Percentiles rank a stretch among this genome's conserved stretches.
Conservation (phyloP, 2,888 invertebrate genomes). For the Cecidostiba fungosa region DNA sequence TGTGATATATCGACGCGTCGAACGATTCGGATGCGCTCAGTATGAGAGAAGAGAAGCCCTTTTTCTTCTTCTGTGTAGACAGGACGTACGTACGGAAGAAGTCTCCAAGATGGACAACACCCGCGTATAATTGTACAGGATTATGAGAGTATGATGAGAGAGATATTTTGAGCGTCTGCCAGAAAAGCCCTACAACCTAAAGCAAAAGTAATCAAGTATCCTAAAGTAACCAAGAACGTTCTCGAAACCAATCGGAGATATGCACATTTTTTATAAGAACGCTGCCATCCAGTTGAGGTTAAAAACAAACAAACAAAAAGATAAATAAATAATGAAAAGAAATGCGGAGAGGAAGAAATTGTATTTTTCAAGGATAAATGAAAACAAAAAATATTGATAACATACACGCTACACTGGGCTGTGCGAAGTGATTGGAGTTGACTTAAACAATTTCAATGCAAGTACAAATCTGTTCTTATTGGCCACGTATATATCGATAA, state of each 20-base stretch:
- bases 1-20: conserved; percentile 74
- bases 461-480: conserved; percentile 81
- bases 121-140: neutral
- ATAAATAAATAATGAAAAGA: conserved; percentile 26
- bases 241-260: conserved; percentile 69
- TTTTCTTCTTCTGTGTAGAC: conserved; percentile 50
- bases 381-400: conserved; percentile 73
- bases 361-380: conserved; percentile 78
- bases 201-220: conserved; percentile 76
- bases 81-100: conserved; percentile 48
- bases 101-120: neutral
- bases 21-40: conserved; percentile 40
- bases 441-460: conserved; percentile 79
- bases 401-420: conserved; percentile 80
- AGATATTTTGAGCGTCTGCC: conserved; percentile 72
- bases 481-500: conserved; percentile 77
- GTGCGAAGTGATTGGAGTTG: conserved; percentile 80
- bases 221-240: conserved; percentile 75
- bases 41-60: conserved; percentile 11
- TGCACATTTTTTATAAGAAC: conserved; percentile 75
- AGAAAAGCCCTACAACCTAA: conserved; percentile 68
- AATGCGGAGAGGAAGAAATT: conserved; percentile 67
- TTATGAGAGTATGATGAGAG: conserved; percentile 53
- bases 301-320: conserved; percentile 45
- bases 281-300: conserved; percentile 74